Percentiles rank a stretch among this genome's conserved stretches.
Conservation (phyloP, 2,888 invertebrate species). For the Druceiella hillmani region DNA sequence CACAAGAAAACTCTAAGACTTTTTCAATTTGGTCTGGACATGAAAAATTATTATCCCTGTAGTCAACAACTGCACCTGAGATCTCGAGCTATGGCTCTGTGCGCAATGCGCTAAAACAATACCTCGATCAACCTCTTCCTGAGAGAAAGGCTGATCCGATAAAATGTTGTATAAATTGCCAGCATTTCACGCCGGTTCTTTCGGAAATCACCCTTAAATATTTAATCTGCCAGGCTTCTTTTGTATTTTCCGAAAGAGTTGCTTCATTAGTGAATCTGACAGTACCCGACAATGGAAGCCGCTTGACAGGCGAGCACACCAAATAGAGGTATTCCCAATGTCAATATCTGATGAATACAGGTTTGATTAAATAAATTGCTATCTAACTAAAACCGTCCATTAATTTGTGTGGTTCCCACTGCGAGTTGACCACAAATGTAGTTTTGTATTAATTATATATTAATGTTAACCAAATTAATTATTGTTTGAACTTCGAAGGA, state of each 20-base stretch:
- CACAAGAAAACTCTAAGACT: constrained; percentile 11
- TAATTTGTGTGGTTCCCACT: too few relatives aligned
- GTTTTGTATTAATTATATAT: too few relatives aligned
- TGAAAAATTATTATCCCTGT: too few relatives aligned
- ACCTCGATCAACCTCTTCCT: constrained; percentile 23
- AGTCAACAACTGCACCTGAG: too few relatives aligned
- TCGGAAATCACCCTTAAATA: constrained; percentile 27
- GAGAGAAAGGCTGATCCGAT: constrained; percentile 20
- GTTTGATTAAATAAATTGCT: constrained; percentile 27
- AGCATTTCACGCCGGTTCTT: constrained; percentile 26
- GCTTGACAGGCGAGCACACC: constrained; percentile 26
- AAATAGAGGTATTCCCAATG: constrained; percentile 23
- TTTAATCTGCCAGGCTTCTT: constrained; percentile 21
- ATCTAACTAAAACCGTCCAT: too few relatives aligned
- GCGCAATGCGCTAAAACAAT: constrained; percentile 26
- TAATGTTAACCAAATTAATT: too few relatives aligned
- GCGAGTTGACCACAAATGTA: too few relatives aligned
- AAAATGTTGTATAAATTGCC: constrained; percentile 20
- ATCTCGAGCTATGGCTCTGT: constrained; percentile 17
- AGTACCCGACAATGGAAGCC: constrained; percentile 26
- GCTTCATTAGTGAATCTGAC: constrained; percentile 23
- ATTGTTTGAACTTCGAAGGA: too few relatives aligned
- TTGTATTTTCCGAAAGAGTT: constrained; percentile 22
- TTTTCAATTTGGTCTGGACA: too few relatives aligned
- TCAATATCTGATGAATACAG: constrained; percentile 28